These are phyloP conservation scores for Gymnogyps californianus DNA, from an alignment of 2,113 vertebrate genomes.

Conservation along the genomic window DNA sequence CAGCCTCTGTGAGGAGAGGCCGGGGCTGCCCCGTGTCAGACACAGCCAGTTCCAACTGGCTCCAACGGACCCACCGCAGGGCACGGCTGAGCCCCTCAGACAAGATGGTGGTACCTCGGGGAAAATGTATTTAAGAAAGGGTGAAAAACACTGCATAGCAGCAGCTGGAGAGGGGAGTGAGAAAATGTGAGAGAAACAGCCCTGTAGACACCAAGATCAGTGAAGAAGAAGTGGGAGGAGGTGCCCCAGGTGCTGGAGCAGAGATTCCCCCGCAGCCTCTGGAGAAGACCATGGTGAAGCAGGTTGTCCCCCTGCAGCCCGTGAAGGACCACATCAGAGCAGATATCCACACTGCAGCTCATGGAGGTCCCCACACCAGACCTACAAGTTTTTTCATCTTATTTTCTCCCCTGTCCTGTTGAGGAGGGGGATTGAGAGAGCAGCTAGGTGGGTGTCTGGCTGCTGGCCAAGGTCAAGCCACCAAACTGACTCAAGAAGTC, in stretches of 20 bases:
- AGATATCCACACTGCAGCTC: background rate
- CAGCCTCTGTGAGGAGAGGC: no score
- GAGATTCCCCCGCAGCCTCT: background rate
- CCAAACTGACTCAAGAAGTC: background rate
- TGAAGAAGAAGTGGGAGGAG: background rate
- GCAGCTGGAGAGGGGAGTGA: no score
- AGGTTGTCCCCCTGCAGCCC: background rate
- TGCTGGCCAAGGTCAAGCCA: background rate
- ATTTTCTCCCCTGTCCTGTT: background rate
- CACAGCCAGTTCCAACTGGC: no score
- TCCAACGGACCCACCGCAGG: no score
- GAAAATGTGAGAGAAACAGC: background rate
- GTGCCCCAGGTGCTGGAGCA: accelerated
- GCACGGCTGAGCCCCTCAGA: no score
- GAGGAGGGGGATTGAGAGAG: background rate
- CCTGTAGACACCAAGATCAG: background rate
- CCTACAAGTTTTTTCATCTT: background rate
- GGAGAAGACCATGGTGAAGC: background rate
- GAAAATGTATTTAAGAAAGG: no score
- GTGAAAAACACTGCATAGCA: no score
- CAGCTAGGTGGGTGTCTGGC: background rate
- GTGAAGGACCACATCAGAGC: background rate
- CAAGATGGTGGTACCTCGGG: no score
- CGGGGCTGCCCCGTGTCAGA: no score
- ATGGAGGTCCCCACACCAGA: background rate